Base-by-base conservation (phyloP, 1,140 invertebrate species). In the Leguminivora glycinivorella region DNA sequence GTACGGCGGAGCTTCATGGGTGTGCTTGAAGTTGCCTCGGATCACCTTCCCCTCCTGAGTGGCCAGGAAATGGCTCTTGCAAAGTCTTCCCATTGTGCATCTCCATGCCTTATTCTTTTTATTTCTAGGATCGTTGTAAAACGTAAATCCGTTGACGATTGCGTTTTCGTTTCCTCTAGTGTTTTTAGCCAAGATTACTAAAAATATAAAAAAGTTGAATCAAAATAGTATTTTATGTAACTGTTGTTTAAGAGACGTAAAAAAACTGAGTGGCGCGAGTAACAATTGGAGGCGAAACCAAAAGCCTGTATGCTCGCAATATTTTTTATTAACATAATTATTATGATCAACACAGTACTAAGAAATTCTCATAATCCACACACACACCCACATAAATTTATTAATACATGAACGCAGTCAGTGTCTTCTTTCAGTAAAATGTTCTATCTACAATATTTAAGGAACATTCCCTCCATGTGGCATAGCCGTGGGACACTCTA, bases 111-210 rank as follows among this genome's bases (percentile, higher is more conserved):
- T 56, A 4, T 14, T 63, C 10, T 10, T 56, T 14, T 26, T 40
- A 7, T 56, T 70, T 9, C 56, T 66, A 4, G 58, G 63, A 10
- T 31, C 25, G 19, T 70, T 58, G 58, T 75, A 78, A 60, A 68
- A 78, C 24, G 76, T 73, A 19, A 58, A 78, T 22, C 70, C 66
- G 58, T 78, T 66, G 22, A 78, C 7, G 7, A 78, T 67, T 0
- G 76, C 73, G 7, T 75, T 26, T 12, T 70, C 66, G 24, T 76
- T 79, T 0, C 81, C 79, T 2, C 17, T 56, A 0, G 4, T 10
- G 12, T 77, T 83, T 43, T 25, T 58, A 1, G 25, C 9, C 10
- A 1, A 43, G n/a, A n/a, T 43, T 1, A 43, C 40, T 43, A 14
- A n/a, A 43, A 43, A 43, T n/a, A n/a, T 29, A 29, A 29, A 29